Percentiles rank a stretch among this genome's conserved stretches.
phyloP scores from a whole-genome alignment of 2,888 invertebrate genomes.

The Craniophora ligustri region DNA sequence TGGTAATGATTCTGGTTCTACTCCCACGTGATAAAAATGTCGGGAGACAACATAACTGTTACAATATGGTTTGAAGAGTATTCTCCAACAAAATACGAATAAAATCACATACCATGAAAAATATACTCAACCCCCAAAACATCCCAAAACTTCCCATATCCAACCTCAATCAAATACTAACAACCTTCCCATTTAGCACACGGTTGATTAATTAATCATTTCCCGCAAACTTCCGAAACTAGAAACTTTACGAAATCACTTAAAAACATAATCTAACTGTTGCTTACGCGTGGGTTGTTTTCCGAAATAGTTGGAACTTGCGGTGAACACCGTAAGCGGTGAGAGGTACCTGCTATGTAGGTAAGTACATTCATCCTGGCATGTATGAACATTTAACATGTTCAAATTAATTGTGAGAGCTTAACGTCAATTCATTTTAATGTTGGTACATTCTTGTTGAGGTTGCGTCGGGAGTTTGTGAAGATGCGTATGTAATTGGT shows the following conservation, averaged over 20 bases:
- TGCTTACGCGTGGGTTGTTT: constrained; percentile 26
- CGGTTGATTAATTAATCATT: constrained; percentile 45
- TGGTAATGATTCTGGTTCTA: too few relatives aligned
- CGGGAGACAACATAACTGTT: too few relatives aligned
- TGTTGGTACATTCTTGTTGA: neutral
- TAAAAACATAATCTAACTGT: constrained; percentile 50
- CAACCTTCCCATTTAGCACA: constrained; percentile 29
- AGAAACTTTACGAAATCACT: constrained; percentile 44
- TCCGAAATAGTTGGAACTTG: constrained; percentile 41
- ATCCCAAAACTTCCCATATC: constrained; percentile 11
- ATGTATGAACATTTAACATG: constrained; percentile 22
- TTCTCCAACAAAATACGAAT: too few relatives aligned
- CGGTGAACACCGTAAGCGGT: constrained; percentile 21
- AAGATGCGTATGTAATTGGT: neutral
- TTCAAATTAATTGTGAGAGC: constrained; percentile 28
- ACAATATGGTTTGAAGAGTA: too few relatives aligned
- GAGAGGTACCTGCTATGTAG: constrained; percentile 12
- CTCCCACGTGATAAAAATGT: too few relatives aligned
- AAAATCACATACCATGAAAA: neutral
- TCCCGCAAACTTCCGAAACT: constrained; percentile 13
- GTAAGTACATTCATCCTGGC: constrained; percentile 13
- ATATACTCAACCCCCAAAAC: neutral
- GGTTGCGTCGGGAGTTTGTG: neutral
- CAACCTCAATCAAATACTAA: constrained; percentile 35
- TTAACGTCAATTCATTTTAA: constrained; percentile 2